These are phyloP conservation scores for Drosophila asahinai DNA, from an alignment of 1,140 invertebrate genomes.

Conservation along the genomic window DNA sequence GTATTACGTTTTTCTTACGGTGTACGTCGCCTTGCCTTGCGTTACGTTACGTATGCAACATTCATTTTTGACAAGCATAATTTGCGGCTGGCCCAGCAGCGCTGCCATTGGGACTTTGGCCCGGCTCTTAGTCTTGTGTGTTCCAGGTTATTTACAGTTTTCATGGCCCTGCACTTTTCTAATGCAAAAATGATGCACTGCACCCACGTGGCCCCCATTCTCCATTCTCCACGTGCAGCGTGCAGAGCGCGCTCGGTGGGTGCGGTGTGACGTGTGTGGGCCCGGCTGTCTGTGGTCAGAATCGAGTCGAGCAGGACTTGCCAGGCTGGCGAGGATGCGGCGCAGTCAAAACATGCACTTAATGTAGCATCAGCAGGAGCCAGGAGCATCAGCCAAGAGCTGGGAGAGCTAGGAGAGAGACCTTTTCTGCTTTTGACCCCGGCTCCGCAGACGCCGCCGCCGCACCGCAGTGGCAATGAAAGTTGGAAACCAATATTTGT, in stretches of 20 bases:
- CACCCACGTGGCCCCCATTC: conserved; percentile 49
- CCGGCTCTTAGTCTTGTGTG: conserved; percentile 38
- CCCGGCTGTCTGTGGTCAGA: conserved; percentile 59
- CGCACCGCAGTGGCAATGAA: conserved; percentile 71
- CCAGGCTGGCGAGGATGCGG: conserved; percentile 26
- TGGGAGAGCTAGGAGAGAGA: background rate
- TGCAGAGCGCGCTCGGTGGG: background rate
- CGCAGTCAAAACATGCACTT: conserved; percentile 71
- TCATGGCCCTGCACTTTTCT: conserved; percentile 74
- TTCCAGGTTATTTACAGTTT: conserved; percentile 74
- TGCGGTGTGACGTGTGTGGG: conserved; percentile 15
- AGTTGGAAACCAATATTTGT: conserved; percentile 76
- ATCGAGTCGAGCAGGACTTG: conserved; percentile 29
- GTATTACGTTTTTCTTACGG: conserved; percentile 25
- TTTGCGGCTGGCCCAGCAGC: conserved; percentile 65
- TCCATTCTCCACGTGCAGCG: background rate
- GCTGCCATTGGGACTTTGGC: conserved; percentile 39
- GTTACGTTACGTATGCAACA: conserved; percentile 75
- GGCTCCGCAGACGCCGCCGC: conserved; percentile 27
- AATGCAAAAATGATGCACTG: conserved; percentile 83
- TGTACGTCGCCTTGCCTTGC: conserved; percentile 55
- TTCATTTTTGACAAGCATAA: conserved; percentile 83
- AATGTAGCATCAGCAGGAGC: conserved; percentile 58
- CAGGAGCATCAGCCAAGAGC: conserved; percentile 18
- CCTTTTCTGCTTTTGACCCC: conserved; percentile 31